phyloP scores from a whole-genome alignment of 2,888 invertebrate species.

The Drosophila rellima region DNA sequence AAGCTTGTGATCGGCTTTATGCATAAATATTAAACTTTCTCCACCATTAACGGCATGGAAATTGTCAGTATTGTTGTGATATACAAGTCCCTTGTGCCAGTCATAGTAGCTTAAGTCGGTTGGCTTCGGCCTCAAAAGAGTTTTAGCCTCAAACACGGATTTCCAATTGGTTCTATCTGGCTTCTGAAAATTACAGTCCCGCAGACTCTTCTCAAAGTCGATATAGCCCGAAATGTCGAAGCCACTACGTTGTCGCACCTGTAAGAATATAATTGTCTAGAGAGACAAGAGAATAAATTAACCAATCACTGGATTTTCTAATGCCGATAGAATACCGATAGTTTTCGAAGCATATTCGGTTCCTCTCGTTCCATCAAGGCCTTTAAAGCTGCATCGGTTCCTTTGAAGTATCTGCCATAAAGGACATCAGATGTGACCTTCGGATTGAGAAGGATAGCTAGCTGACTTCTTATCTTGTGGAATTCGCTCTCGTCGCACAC shows the following conservation, averaged over 20 bases:
- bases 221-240: conserved; percentile 56
- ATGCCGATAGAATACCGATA: conserved; percentile 24
- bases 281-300: background rate
- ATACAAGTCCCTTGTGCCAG: conserved; percentile 40
- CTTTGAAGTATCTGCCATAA: conserved; percentile 14
- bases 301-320: background rate
- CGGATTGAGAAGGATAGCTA: background rate
- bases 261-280: conserved; percentile 52
- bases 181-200: conserved; percentile 5
- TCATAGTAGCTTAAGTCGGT: conserved; percentile 46
- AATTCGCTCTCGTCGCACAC: conserved; percentile 36
- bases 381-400: conserved; percentile 19
- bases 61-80: conserved; percentile 27
- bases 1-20: conserved; percentile 44
- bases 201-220: conserved; percentile 42
- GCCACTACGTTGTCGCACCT: conserved; percentile 40
- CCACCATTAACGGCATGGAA: conserved; percentile 7
- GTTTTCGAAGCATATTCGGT: conserved; percentile 13
- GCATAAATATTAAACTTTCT: conserved; percentile 30
- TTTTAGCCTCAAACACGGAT: conserved; percentile 40
- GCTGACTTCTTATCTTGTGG: background rate
- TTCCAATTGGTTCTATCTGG: conserved; percentile 35
- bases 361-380: conserved; percentile 29
- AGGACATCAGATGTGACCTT: background rate
- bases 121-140: conserved; percentile 31